These are phyloP conservation scores for Epiblema foenella DNA, from an alignment of 2,888 invertebrate genomes.

Conservation along the genomic window DNA sequence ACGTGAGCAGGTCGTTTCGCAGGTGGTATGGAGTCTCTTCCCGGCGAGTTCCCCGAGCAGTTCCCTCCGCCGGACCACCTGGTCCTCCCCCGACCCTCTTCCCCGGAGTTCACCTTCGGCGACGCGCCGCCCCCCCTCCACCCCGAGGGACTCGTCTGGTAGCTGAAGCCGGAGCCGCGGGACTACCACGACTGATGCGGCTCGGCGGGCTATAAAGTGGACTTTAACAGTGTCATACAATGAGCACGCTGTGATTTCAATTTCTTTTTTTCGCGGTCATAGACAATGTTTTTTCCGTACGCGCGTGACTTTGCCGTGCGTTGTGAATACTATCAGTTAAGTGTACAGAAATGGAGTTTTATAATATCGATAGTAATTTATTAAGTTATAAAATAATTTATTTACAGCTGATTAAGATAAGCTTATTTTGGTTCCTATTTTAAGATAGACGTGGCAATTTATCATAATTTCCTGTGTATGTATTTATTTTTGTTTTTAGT, in stretches of 20 bases:
- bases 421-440: constrained; percentile 82
- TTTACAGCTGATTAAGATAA: constrained; percentile 65
- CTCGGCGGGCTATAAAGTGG: constrained; percentile 80
- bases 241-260: constrained; percentile 50
- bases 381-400: constrained; percentile 74
- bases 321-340: constrained; percentile 53
- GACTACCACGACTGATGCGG: constrained; percentile 85
- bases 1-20: constrained; percentile 92
- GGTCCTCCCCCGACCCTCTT: constrained; percentile 89
- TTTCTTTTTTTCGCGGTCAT: constrained; percentile 41
- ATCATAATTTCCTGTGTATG: constrained; percentile 67
- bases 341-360: constrained; percentile 75
- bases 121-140: constrained; percentile 81
- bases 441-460: constrained; percentile 72
- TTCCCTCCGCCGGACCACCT: constrained; percentile 88
- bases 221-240: constrained; percentile 63
- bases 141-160: constrained; percentile 83
- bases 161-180: constrained; percentile 86
- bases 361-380: constrained; percentile 65
- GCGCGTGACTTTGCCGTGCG: constrained; percentile 43
- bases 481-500: constrained; percentile 69
- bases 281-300: constrained; percentile 44
- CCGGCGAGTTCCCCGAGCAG: constrained; percentile 80
- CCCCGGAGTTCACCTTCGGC: constrained; percentile 89
- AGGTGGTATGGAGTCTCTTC: constrained; percentile 87